Conservation (phyloP, 2,888 invertebrate genomes). For the Yponomeuta malinellus region DNA sequence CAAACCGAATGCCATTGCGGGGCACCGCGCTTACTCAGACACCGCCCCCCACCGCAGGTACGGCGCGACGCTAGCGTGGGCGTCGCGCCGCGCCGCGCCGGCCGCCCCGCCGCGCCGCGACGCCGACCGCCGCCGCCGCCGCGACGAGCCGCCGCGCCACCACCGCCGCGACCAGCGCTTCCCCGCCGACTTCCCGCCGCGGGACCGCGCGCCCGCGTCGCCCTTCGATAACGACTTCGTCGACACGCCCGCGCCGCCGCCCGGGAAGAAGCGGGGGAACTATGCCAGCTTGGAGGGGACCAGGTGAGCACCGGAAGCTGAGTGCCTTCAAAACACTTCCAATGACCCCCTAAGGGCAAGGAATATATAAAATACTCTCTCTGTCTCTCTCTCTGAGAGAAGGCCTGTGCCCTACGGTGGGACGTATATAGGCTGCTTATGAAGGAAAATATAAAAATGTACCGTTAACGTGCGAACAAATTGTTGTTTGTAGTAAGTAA, state of each 20-base stretch:
- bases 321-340: too few relatives aligned
- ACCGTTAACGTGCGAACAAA: too few relatives aligned
- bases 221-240: slow-evolving; percentile 79
- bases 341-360: too few relatives aligned
- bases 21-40: too few relatives aligned
- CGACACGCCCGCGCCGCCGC: slow-evolving; percentile 51
- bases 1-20: too few relatives aligned
- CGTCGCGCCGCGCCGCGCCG: slow-evolving; percentile 40
- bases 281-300: slow-evolving; percentile 61
- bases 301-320: slow-evolving; percentile 33
- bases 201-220: slow-evolving; percentile 65
- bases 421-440: too few relatives aligned
- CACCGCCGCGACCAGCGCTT: slow-evolving; percentile 56
- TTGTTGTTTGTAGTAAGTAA: too few relatives aligned
- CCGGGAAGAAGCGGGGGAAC: slow-evolving; percentile 48
- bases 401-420: too few relatives aligned
- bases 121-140: slow-evolving; percentile 31
- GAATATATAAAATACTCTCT: too few relatives aligned
- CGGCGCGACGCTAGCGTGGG: slow-evolving; percentile 58
- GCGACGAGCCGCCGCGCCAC: slow-evolving; percentile 31
- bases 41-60: slow-evolving; percentile 34
- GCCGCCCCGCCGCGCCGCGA: slow-evolving; percentile 31
- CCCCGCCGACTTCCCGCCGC: slow-evolving; percentile 78
- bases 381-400: too few relatives aligned
- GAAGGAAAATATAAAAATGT: too few relatives aligned